These are phyloP conservation scores for Coluber constrictor DNA, from an alignment of 2,797 vertebrate genomes.

Conservation along the genomic window DNA sequence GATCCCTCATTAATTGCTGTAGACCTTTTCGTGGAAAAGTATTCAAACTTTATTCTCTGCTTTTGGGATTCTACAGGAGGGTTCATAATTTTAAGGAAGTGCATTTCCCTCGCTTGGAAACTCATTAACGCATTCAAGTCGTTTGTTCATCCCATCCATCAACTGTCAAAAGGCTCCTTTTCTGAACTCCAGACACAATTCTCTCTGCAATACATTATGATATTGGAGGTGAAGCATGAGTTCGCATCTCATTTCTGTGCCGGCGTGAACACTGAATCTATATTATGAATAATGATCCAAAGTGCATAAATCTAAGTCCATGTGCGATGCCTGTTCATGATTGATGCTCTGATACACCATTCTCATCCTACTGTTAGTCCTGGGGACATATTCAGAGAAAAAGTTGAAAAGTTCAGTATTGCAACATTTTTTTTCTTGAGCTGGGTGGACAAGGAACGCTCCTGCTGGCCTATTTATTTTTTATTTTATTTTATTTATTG, in stretches of 20 bases:
- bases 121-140: neutral
- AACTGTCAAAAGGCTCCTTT: neutral
- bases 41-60: conserved; percentile 20
- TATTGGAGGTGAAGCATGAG: neutral
- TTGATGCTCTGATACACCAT: neutral
- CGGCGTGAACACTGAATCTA: neutral
- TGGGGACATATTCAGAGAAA: neutral
- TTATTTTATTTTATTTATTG: no score
- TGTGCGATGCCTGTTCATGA: neutral
- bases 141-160: neutral
- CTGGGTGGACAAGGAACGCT: neutral
- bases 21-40: conserved; percentile 29
- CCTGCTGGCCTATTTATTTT: neutral
- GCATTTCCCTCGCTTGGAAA: neutral
- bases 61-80: conserved; percentile 29
- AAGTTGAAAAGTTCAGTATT: neutral
- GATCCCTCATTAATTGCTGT: conserved; percentile 56
- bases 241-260: neutral
- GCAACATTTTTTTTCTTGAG: neutral
- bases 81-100: conserved; percentile 3
- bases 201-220: neutral
- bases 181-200: neutral
- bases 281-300: neutral
- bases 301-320: neutral
- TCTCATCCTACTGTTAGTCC: neutral